Conservation (phyloP, 2,888 invertebrate species). For the Melipona bicolor region DNA sequence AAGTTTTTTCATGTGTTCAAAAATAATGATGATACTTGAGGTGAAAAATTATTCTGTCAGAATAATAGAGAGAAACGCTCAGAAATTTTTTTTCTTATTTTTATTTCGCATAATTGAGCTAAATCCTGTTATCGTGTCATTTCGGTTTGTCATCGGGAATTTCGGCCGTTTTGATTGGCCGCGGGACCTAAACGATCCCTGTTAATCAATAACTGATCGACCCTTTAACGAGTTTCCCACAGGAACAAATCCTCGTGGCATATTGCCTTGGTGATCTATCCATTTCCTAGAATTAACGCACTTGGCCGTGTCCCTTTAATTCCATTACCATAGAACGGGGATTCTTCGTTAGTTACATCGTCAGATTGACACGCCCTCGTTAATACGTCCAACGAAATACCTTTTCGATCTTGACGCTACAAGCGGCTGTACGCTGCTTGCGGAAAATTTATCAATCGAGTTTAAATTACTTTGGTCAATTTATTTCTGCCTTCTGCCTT, state of each 20-base stretch:
- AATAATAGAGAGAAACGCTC: too few species aligned
- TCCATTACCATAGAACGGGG: conserved; percentile 24
- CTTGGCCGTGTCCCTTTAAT: conserved; percentile 12
- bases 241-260: conserved; percentile 1
- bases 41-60: too few species aligned
- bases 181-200: neutral
- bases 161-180: neutral
- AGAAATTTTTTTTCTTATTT: too few species aligned
- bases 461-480: neutral
- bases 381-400: neutral
- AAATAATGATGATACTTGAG: too few species aligned
- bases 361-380: neutral
- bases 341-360: conserved; percentile 18
- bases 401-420: neutral
- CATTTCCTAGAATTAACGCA: conserved; percentile 7
- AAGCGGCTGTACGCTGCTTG: neutral
- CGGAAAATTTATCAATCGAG: neutral
- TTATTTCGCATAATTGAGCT: too few species aligned
- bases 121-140: neutral
- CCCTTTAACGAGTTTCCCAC: neutral
- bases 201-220: neutral
- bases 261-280: neutral
- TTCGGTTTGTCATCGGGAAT: neutral
- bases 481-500: neutral
- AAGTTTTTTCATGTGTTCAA: too few species aligned